Percentiles rank a stretch among this genome's conserved stretches.
Conservation (phyloP, 2,888 invertebrate species). For the Actias luna region DNA sequence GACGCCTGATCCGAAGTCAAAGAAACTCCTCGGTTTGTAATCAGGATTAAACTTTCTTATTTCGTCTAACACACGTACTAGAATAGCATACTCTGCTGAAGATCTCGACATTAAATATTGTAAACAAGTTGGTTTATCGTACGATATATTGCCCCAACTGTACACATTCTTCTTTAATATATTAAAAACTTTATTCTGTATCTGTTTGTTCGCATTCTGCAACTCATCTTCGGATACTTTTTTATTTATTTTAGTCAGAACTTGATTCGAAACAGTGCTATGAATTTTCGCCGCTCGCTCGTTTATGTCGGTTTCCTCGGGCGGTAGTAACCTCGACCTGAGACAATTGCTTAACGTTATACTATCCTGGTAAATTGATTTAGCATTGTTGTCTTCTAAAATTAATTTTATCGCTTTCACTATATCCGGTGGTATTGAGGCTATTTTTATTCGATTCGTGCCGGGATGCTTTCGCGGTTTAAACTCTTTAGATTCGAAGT, state of each 20-base stretch:
- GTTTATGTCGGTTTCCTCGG: conserved; percentile 80
- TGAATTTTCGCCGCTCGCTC: conserved; percentile 67
- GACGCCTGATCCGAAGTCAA: conserved; percentile 96
- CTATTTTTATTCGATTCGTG: conserved; percentile 74
- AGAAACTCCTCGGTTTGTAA: conserved; percentile 88
- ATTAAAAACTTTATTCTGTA: conserved; percentile 78
- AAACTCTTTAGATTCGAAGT: conserved; percentile 73
- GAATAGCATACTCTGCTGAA: conserved; percentile 88
- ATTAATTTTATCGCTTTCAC: conserved; percentile 78
- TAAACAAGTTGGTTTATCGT: conserved; percentile 83
- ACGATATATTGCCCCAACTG: conserved; percentile 88
- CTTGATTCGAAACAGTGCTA: conserved; percentile 55
- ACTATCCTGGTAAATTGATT: conserved; percentile 78
- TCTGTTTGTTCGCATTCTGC: conserved; percentile 63
- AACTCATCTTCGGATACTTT: conserved; percentile 57
- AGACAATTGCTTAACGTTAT: conserved; percentile 82
- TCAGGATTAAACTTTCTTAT: conserved; percentile 83
- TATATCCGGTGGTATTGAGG: conserved; percentile 83
- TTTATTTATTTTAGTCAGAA: conserved; percentile 44
- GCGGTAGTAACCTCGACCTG: conserved; percentile 83
- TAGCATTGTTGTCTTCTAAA: conserved; percentile 81
- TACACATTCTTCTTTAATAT: conserved; percentile 84
- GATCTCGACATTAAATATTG: conserved; percentile 88
- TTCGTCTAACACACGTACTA: conserved; percentile 87
- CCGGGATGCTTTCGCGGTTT: conserved; percentile 90